Base-by-base conservation (phyloP, 2,888 invertebrate species). In the Dioctria rufipes region DNA sequence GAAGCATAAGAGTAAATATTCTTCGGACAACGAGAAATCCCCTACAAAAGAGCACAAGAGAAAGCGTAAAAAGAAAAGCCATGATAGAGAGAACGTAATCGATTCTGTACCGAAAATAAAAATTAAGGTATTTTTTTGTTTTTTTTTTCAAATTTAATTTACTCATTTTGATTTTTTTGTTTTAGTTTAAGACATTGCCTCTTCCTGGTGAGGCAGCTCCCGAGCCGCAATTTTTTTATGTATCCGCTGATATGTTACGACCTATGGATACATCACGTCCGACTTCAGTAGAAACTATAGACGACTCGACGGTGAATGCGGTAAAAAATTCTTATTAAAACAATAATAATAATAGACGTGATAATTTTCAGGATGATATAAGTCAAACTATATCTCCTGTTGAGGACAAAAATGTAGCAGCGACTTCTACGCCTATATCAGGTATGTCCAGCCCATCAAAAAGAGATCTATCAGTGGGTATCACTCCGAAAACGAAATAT, bases 161-260 rank as follows among this genome's bases (percentile, higher is more conserved):
- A 46, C 5, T 2, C 9, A 42, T 3, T 4, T 4, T 43, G 13
- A 0, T 49, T 49, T 11, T 9, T 49, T 61, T n/a, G n/a, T n/a
- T 8, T 6, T 37, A 39, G 84, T 88, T 89, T 54, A 89, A 89
- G 84, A 87, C 88, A 5, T 81, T 89, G 39, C 88, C 89, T 6
- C 82, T 88, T 78, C 89, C 89, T 0, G 89, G 89, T 13, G 88
- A 95, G 85, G 95, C 94, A 25, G 95, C 94, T 80, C 95, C 95
- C 2, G 94, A 94, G 86, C 94, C 94, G 0, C 94, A 95, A 86
- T 93, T 95, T 90, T 95, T 95, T 87, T 94, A 94, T 86, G 94
- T 94, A 8, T 93, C 93, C 0, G 93, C 93, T 5, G 93, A 89
- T 84, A 88, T 88, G 83, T 89, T 89, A 8, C 87, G 89, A 8